Evolutionary conservation across 2,113 vertebrate genomes (phyloP).

Genomic region (Apeltes quadracus): DNA sequence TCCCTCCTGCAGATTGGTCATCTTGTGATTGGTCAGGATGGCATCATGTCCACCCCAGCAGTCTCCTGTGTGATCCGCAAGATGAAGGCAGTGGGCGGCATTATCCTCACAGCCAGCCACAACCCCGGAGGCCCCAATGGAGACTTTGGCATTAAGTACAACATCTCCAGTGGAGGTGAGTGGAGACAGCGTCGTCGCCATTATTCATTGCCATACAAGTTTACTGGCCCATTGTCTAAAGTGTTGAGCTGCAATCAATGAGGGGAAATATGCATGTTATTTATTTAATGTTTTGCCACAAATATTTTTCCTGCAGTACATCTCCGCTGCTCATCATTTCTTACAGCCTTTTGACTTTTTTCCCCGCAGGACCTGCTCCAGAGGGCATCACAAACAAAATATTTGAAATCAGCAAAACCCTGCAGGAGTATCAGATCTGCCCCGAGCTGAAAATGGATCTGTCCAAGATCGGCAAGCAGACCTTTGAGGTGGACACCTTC

Average conservation of each 20-base stretch:
- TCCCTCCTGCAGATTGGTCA: conserved; percentile 86
- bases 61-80: conserved; percentile 98
- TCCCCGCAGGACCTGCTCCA: conserved; percentile 90
- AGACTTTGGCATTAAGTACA: conserved; percentile 98
- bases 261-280: background rate
- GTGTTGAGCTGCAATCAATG: background rate
- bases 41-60: conserved; percentile 96
- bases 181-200: background rate
- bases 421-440: conserved; percentile 95
- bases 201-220: background rate
- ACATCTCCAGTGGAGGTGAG: conserved; percentile 94
- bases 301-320: background rate
- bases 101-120: conserved; percentile 98
- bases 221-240: background rate
- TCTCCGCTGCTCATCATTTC: background rate
- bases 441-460: conserved; percentile 94
- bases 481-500: conserved; percentile 95
- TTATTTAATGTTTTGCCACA: background rate
- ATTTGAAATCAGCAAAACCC: conserved; percentile 94
- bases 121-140: conserved; percentile 95
- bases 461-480: conserved; percentile 90
- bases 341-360: conserved; percentile 4
- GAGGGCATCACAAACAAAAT: conserved; percentile 96
- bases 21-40: conserved; percentile 95
- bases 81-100: conserved; percentile 94